phyloP scores from a whole-genome alignment of 2,888 invertebrate genomes.

The Amphipoea oculea region DNA sequence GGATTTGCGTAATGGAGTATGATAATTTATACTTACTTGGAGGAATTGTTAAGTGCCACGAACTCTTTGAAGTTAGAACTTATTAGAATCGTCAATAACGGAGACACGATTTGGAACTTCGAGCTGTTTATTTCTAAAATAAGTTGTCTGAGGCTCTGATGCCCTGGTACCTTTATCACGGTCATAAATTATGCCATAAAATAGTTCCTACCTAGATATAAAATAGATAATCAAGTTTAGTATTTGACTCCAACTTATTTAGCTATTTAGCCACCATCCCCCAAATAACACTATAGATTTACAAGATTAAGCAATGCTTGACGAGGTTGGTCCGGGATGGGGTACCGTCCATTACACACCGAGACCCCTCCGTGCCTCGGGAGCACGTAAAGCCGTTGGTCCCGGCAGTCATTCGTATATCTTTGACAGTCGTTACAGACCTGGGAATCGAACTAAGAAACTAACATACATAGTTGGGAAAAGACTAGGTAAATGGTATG shows the following conservation, averaged over 20 bases:
- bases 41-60: not conserved
- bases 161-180: not conserved
- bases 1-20: conserved; percentile 31
- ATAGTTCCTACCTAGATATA: too few species aligned
- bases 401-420: not conserved
- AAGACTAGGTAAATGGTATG: not conserved
- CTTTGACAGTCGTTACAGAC: not conserved
- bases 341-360: not conserved
- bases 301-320: not conserved
- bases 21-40: conserved; percentile 9
- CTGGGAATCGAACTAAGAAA: not conserved
- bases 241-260: not conserved
- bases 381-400: not conserved
- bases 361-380: not conserved
- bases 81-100: not conserved
- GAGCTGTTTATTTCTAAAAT: not conserved
- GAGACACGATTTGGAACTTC: not conserved
- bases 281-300: not conserved
- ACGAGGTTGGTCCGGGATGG: not conserved
- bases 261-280: too few species aligned
- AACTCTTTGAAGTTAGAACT: not conserved
- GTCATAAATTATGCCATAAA: not conserved
- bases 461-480: not conserved
- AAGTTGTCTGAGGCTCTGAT: not conserved
- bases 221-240: not conserved